Conservation (phyloP, 2,888 invertebrate genomes). For the Cephus runcator region DNA sequence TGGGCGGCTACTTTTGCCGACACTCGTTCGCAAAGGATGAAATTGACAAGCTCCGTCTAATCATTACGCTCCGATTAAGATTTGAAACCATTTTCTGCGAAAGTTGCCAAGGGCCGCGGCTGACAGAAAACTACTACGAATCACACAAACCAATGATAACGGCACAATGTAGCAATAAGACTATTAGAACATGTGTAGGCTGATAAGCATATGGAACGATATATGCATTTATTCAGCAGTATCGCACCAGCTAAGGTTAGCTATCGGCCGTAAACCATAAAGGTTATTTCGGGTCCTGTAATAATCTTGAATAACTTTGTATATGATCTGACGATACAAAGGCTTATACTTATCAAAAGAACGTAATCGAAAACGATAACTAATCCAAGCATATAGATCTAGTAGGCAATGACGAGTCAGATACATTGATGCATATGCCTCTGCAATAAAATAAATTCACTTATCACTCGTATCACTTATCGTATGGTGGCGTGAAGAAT, state of each 20-base stretch:
- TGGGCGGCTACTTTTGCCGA: too few species aligned
- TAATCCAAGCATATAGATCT: not conserved
- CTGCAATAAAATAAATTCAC: constrained; percentile 9
- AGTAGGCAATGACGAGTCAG: not conserved
- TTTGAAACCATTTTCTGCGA: not conserved
- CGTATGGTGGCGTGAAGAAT: not conserved
- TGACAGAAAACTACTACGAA: not conserved
- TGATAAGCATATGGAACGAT: not conserved
- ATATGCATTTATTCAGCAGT: too few species aligned
- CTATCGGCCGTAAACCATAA: not conserved
- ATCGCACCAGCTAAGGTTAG: not conserved
- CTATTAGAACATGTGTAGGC: not conserved
- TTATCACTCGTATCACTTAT: constrained; percentile 10
- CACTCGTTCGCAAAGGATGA: not conserved
- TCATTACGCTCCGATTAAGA: not conserved
- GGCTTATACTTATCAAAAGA: not conserved
- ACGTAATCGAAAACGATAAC: not conserved
- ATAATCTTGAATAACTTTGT: too few species aligned
- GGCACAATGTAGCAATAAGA: too few species aligned
- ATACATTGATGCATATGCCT: constrained; percentile 8
- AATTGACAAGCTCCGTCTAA: not conserved
- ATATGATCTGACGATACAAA: not conserved
- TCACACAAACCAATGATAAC: not conserved
- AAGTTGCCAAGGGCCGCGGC: not conserved
- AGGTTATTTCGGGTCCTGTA: too few species aligned